Percentiles rank a stretch among this genome's conserved stretches.
phyloP scores from a whole-genome alignment of 1,140 invertebrate species.

The Trichomalopsis sarcophagae region DNA sequence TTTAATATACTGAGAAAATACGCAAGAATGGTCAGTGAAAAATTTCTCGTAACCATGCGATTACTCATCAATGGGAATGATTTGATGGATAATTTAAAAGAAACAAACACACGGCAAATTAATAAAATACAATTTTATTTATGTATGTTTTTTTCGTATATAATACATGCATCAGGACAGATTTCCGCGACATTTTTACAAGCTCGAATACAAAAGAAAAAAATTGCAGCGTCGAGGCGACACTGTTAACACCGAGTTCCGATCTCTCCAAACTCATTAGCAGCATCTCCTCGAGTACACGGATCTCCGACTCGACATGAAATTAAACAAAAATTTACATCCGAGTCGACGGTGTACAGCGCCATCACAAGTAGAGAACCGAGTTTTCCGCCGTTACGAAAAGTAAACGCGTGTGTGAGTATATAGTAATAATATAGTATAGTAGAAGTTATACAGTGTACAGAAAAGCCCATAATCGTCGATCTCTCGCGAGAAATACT shows the following conservation, averaged over 20 bases:
- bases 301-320: background rate
- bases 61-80: background rate
- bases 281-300: background rate
- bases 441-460: background rate
- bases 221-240: background rate
- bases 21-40: background rate
- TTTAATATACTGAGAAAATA: background rate
- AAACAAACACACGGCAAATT: background rate
- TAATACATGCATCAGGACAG: background rate
- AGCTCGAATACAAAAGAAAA: background rate
- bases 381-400: background rate
- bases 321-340: conserved; percentile 5
- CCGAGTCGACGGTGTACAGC: background rate
- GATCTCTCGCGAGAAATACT: conserved; percentile 15
- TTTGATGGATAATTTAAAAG: background rate
- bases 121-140: conserved; percentile 1
- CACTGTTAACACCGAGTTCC: background rate
- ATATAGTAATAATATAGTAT: no score
- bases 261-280: background rate
- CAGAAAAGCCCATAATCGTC: background rate
- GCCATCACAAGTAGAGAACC: no score
- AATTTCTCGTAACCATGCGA: no score
- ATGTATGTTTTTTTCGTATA: background rate
- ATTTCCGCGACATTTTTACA: background rate
- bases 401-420: background rate